phyloP scores from a whole-genome alignment of 2,113 vertebrate genomes.

The Catharus bicknelli region DNA sequence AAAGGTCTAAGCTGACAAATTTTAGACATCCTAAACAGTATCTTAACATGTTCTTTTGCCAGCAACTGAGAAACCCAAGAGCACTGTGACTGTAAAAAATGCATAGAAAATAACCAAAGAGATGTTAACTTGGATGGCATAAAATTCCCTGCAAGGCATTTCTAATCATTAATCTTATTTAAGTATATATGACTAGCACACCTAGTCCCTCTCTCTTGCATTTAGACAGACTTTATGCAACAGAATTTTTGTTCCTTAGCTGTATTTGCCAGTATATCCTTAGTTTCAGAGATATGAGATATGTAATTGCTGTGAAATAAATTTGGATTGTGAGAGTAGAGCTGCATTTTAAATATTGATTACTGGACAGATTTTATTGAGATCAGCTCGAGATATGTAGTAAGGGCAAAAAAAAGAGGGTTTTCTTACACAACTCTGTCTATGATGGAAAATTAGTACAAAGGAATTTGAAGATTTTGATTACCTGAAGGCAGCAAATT shows the following conservation, averaged over 20 bases:
- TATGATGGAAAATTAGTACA: neutral
- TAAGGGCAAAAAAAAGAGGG: neutral
- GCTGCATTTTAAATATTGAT: neutral
- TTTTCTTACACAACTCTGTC: neutral
- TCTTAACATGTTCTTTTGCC: neutral
- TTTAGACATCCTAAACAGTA: neutral
- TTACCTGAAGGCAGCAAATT: neutral
- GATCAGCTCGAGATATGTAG: neutral
- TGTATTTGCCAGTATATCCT: neutral
- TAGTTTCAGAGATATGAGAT: neutral
- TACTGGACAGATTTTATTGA: neutral
- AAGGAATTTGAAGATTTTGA: neutral
- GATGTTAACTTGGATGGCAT: neutral
- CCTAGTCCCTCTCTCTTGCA: neutral
- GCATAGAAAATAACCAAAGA: neutral
- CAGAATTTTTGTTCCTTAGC: neutral
- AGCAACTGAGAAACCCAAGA: neutral
- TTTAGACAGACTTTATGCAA: neutral
- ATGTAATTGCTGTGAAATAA: neutral
- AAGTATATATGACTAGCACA: neutral
- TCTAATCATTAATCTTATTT: neutral
- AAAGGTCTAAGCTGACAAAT: neutral
- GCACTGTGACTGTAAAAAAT: neutral
- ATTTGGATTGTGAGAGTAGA: neutral
- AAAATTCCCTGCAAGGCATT: neutral